Base-by-base conservation (phyloP, 2,888 invertebrate genomes). In the Acanthococcus lagerstroemiae region DNA sequence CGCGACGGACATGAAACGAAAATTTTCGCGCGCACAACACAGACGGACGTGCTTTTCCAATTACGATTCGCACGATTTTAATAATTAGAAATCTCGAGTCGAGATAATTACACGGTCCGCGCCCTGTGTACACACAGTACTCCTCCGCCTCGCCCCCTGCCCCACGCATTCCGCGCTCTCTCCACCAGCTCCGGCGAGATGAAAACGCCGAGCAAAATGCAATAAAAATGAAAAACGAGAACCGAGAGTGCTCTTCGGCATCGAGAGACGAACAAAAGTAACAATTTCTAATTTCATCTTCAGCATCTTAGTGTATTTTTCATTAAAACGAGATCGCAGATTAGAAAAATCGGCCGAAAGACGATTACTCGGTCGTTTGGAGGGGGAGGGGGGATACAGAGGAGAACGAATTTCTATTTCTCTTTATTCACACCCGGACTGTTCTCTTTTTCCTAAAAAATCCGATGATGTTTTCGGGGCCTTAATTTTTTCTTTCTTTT, bases 381-480 rank as follows among this genome's bases (percentile, higher is more conserved):
- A n/a, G n/a, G n/a, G n/a, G n/a, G n/a, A n/a, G n/a, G n/a, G n/a
- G n/a, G n/a, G n/a, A n/a, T n/a, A n/a, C n/a, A n/a, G n/a, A n/a
- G n/a, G n/a, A 37, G n/a, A 37, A 6, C n/a, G 4, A 46, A 58
- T 45, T 45, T 25, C 46, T 58, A 58, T 58, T 58, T 58, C 46
- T 45, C 24, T 44, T 46, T 46, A 58, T 58, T 58, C 45, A 58
- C 58, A 58, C 58, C 58, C 58, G 45, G 44, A 25, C 25, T 57
- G 17, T 21, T 15, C n/a, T 37, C n/a, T 44, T 57, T 45, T 37
- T 57, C 45, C 25, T 21, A 24, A 37, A 37, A 37, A 37, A 37
- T 37, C 37, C n/a, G 37, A 37, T 37, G 37, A 37, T 37, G 37
- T 37, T 37, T 37, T 37, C 37, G 37, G 37, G n/a, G 37, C 37